A percentile compares a stretch with the other conserved stretches of the same genome.
phyloP scores from a whole-genome alignment of 1,140 invertebrate species.

The Dermatophagoides farinae region DNA sequence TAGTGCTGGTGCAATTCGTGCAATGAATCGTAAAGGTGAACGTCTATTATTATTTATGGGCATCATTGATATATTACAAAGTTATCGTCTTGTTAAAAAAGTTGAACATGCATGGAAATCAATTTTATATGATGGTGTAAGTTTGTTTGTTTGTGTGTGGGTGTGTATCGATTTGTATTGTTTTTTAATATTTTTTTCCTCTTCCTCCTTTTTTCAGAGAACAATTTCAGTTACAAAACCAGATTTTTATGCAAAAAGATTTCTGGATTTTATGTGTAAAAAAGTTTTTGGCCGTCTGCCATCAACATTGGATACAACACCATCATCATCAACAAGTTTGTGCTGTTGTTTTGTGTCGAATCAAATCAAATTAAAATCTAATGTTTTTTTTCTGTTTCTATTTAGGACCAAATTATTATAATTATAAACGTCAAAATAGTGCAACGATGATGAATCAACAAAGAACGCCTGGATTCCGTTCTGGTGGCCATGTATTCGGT shows the following conservation, averaged over 20 bases:
- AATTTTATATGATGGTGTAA: slow-evolving; percentile 85
- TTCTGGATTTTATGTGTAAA: slow-evolving; percentile 9
- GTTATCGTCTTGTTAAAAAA: slow-evolving; percentile 84
- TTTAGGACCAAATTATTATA: no score
- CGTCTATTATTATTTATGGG: slow-evolving; percentile 77
- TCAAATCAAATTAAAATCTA: no score
- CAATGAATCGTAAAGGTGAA: slow-evolving; percentile 81
- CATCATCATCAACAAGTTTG: no score
- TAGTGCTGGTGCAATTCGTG: slow-evolving; percentile 74
- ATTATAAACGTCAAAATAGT: no score
- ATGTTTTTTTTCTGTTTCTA: no score
- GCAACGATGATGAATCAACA: no score
- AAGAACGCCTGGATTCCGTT: no score
- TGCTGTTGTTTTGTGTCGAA: no score
- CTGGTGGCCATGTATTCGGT: no score
- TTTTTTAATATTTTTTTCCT: neutral
- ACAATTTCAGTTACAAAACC: slow-evolving; percentile 11
- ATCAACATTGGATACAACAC: neutral
- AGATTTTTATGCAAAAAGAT: slow-evolving; percentile 5
- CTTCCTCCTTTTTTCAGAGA: neutral
- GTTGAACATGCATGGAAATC: slow-evolving; percentile 91
- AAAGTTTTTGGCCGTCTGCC: slow-evolving; percentile 7
- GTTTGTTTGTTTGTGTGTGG: slow-evolving; percentile 25
- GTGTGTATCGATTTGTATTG: neutral
- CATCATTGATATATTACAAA: slow-evolving; percentile 93